Evolutionary conservation across 2,888 invertebrate species (phyloP).

Genomic region (Amblyjoppa proteus): DNA sequence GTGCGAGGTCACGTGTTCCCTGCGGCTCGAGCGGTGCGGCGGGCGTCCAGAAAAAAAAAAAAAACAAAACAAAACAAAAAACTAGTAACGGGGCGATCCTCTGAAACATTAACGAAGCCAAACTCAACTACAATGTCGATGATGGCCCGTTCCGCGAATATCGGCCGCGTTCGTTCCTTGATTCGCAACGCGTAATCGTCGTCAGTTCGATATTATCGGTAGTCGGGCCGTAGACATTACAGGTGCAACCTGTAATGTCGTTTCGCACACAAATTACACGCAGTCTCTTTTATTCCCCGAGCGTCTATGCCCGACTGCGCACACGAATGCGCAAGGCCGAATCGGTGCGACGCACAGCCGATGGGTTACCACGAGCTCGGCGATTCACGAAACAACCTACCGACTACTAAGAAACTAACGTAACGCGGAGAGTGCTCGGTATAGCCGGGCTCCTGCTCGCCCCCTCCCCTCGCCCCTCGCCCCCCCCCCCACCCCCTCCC

Average conservation of each 20-base stretch:
- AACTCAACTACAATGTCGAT: not conserved
- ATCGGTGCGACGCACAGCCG: slow-evolving; percentile 52
- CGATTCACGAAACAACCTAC: not conserved
- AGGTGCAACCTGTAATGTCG: slow-evolving; percentile 61
- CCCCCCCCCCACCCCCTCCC: not conserved
- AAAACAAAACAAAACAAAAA: too few species aligned
- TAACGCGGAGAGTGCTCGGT: not conserved
- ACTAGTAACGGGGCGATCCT: slow-evolving; percentile 20
- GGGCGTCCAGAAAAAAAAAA: too few species aligned
- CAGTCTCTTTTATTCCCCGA: not conserved
- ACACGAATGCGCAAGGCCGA: slow-evolving; percentile 46
- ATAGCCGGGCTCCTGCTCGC: not conserved
- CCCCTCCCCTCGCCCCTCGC: not conserved
- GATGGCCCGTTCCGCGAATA: not conserved
- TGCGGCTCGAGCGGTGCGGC: too few species aligned
- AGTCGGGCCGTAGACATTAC: slow-evolving; percentile 67
- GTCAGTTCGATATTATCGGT: not conserved
- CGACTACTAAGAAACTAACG: not conserved
- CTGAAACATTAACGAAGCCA: slow-evolving; percentile 70
- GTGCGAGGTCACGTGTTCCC: slow-evolving; percentile 28
- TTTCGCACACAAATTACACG: slow-evolving; percentile 9
- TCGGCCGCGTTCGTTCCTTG: not conserved
- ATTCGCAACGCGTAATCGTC: not conserved
- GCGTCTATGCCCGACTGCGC: not conserved
- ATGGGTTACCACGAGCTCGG: slow-evolving; percentile 9